Evolutionary conservation across 2,113 vertebrate genomes (phyloP).

Genomic region (Microcebus murinus): DNA sequence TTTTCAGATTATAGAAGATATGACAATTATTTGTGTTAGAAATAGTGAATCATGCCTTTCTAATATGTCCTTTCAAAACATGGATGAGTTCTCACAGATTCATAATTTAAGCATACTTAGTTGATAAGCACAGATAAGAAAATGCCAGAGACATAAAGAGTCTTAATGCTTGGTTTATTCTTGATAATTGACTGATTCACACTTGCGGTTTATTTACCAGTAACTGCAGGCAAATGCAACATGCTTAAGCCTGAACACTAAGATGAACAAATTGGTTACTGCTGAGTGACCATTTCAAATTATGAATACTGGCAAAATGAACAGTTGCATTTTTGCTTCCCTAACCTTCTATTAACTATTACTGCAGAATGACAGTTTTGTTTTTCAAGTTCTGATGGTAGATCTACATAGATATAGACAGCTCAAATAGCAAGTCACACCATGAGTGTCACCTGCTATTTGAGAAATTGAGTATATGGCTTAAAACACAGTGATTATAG

Average conservation of each 20-base stretch:
- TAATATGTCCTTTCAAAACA: conserved; percentile 35
- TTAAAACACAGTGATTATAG: conserved; percentile 59
- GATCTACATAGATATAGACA: conserved; percentile 22
- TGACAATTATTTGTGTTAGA: conserved; percentile 25
- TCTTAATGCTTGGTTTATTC: conserved; percentile 40
- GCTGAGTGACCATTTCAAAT: neutral
- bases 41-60: neutral
- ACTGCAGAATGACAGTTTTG: neutral
- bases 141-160: neutral
- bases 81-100: neutral
- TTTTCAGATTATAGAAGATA: conserved; percentile 43
- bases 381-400: neutral
- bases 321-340: neutral
- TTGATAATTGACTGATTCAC: neutral
- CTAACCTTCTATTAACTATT: neutral
- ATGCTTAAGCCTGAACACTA: neutral
- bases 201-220: neutral
- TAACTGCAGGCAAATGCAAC: neutral
- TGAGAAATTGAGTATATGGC: conserved; percentile 32
- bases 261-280: conserved; percentile 19
- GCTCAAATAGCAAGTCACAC: conserved; percentile 43
- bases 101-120: conserved; percentile 37
- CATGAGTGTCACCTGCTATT: conserved; percentile 37
- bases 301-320: neutral
- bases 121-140: neutral